Conservation (phyloP, 2,797 vertebrate genomes). For the Chaetodon trifasciatus region DNA sequence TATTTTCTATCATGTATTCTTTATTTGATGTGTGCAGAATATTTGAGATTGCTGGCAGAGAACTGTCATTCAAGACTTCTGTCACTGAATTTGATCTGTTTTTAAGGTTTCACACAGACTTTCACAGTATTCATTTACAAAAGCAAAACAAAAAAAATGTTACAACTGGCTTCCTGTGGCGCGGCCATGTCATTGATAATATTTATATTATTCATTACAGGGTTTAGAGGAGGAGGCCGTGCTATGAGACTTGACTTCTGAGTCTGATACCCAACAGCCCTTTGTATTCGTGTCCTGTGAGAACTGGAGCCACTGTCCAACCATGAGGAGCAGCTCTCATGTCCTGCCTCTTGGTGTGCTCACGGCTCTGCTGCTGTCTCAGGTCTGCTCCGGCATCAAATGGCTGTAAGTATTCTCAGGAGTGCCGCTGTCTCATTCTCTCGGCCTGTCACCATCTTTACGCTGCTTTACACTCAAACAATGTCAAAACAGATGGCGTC, state of each 20-base stretch:
- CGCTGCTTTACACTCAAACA: slow-evolving; percentile 12
- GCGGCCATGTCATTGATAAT: slow-evolving; percentile 6
- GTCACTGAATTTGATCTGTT: neutral
- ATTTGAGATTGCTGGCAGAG: neutral
- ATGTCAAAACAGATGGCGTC: slow-evolving; percentile 31
- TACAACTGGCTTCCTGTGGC: neutral
- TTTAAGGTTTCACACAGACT: neutral
- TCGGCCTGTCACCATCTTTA: neutral
- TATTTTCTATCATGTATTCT: neutral
- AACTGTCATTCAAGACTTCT: neutral
- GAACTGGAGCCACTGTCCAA: slow-evolving; percentile 68
- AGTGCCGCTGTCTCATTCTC: neutral
- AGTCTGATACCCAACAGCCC: slow-evolving; percentile 56
- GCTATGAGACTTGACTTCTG: slow-evolving; percentile 79
- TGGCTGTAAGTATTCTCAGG: slow-evolving; percentile 94
- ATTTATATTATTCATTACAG: slow-evolving; percentile 58
- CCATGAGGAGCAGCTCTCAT: slow-evolving; percentile 88
- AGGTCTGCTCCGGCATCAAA: slow-evolving; percentile 95
- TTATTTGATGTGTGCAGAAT: neutral
- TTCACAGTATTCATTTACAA: neutral
- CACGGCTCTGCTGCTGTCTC: slow-evolving; percentile 89
- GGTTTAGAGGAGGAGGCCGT: slow-evolving; percentile 54
- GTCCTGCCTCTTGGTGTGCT: slow-evolving; percentile 88
- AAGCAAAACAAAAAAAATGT: neutral
- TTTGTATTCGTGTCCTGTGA: slow-evolving; percentile 61